Conservation (phyloP, 2,113 vertebrate genomes). For the Aspidoscelis tigris region DNA sequence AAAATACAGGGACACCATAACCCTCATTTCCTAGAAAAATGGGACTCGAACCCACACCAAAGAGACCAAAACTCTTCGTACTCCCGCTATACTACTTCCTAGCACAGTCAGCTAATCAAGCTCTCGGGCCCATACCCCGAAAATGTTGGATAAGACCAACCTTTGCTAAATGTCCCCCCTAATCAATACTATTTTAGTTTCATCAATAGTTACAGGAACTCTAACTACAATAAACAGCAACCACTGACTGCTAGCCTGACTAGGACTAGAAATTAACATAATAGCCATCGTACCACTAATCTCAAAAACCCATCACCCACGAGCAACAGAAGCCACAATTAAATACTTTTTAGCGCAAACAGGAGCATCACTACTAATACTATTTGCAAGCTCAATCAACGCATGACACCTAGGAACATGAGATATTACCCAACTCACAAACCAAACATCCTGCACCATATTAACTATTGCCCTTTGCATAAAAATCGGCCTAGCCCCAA, state of each 20-base stretch:
- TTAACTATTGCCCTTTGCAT: constrained; percentile 5
- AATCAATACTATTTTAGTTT: fast-evolving
- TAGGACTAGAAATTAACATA: constrained; percentile 56
- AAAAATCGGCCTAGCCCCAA: constrained; percentile 44
- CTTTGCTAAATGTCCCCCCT: constrained; percentile 48
- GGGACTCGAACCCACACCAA: constrained; percentile 41
- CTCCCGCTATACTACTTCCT: constrained; percentile 63
- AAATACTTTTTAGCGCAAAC: constrained; percentile 59
- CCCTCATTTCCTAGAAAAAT: constrained; percentile 57
- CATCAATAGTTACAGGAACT: background rate
- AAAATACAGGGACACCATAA: constrained; percentile 38
- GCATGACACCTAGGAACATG: constrained; percentile 35
- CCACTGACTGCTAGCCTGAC: constrained; percentile 55
- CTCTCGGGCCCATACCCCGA: constrained; percentile 67
- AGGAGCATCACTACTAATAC: background rate
- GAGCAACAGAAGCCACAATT: background rate
- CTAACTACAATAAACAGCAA: constrained; percentile 31
- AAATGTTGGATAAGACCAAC: constrained; percentile 59
- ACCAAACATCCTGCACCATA: fast-evolving
- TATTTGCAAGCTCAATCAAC: constrained; percentile 27
- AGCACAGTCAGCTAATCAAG: constrained; percentile 72
- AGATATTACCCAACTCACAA: fast-evolving
- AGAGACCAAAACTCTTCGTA: constrained; percentile 59
- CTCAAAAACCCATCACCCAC: constrained; percentile 29
- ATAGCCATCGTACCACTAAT: constrained; percentile 28